These are phyloP conservation scores for Macaria notata DNA, from an alignment of 2,888 invertebrate species.

Conservation along the genomic window DNA sequence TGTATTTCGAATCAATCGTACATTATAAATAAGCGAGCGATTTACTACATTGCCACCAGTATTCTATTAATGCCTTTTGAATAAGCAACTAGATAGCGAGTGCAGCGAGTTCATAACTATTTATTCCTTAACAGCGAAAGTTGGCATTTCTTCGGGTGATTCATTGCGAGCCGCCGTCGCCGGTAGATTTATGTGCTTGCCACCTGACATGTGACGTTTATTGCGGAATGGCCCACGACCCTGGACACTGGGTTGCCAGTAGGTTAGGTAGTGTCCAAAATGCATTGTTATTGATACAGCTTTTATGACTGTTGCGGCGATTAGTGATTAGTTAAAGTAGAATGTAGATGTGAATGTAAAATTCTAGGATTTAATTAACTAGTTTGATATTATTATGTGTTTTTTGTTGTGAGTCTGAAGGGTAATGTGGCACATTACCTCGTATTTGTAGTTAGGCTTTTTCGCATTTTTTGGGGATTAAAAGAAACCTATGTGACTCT, in stretches of 20 bases:
- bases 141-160: constrained; percentile 61
- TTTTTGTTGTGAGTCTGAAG: no score
- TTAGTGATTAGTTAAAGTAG: no score
- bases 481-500: no score
- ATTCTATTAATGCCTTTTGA: constrained; percentile 22
- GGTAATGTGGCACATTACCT: no score
- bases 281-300: not conserved
- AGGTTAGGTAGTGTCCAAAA: constrained; percentile 1
- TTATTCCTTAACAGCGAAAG: constrained; percentile 42
- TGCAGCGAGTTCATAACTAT: constrained; percentile 34
- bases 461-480: no score
- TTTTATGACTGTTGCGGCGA: no score
- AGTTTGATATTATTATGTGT: no score
- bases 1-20: constrained; percentile 9
- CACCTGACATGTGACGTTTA: constrained; percentile 67
- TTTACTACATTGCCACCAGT: constrained; percentile 14
- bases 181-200: constrained; percentile 66
- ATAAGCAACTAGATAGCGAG: constrained; percentile 28
- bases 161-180: constrained; percentile 56
- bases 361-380: no score
- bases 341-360: no score
- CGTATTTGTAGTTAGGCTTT: no score
- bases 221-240: constrained; percentile 56
- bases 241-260: constrained; percentile 13
- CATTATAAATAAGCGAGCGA: constrained; percentile 12